A percentile compares a stretch with the other conserved stretches of the same genome.
These are phyloP conservation scores for Schizaphis graminum DNA, from an alignment of 2,888 invertebrate genomes.

Conservation along the genomic window DNA sequence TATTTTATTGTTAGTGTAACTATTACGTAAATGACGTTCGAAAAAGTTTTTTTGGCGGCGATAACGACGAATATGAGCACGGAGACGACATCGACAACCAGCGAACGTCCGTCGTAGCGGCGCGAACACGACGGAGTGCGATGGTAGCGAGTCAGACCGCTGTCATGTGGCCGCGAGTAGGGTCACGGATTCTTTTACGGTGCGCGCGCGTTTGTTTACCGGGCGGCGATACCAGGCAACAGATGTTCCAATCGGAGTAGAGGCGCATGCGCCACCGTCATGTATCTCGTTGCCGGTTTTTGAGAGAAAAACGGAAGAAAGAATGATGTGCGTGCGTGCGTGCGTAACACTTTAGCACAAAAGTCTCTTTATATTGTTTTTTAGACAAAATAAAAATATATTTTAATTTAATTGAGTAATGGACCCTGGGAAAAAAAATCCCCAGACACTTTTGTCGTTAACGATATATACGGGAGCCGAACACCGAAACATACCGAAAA, in stretches of 20 bases:
- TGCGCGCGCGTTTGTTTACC: slow-evolving; percentile 32
- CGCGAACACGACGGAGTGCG: slow-evolving; percentile 41
- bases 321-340: neutral
- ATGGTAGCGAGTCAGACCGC: slow-evolving; percentile 26
- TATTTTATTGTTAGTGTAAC: neutral
- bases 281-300: neutral
- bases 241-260: slow-evolving; percentile 48
- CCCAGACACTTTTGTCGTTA: slow-evolving; percentile 43
- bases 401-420: slow-evolving; percentile 64
- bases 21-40: neutral
- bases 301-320: slow-evolving; percentile 12
- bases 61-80: neutral
- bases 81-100: neutral
- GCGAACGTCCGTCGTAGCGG: slow-evolving; percentile 2
- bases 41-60: neutral
- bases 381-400: slow-evolving; percentile 55
- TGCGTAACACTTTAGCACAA: slow-evolving; percentile 38
- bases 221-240: slow-evolving; percentile 56
- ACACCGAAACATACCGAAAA: slow-evolving; percentile 21
- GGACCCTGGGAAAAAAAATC: slow-evolving; percentile 56
- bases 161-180: slow-evolving; percentile 63
- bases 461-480: slow-evolving; percentile 49
- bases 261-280: slow-evolving; percentile 56
- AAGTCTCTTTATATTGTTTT: slow-evolving; percentile 11
- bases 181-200: slow-evolving; percentile 57